These are phyloP conservation scores for Zootermopsis nevadensis DNA, from an alignment of 2,888 invertebrate species.

Conservation along the genomic window DNA sequence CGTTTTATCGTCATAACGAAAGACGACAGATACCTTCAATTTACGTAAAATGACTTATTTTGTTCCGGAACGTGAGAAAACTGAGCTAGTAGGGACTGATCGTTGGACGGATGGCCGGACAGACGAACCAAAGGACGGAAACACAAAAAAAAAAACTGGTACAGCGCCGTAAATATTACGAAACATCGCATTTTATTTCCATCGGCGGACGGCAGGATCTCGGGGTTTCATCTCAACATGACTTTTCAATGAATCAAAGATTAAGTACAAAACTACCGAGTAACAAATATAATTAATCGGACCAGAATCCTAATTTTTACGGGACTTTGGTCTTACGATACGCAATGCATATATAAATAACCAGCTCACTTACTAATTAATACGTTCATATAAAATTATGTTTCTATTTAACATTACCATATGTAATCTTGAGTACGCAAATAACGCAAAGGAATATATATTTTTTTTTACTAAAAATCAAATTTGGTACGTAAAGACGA, in stretches of 20 bases:
- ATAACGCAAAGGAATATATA: no score
- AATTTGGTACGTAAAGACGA: no score
- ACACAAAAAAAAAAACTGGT: background rate
- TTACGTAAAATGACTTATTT: background rate
- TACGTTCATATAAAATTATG: background rate
- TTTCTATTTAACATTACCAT: background rate
- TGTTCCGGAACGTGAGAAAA: background rate
- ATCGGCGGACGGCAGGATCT: conserved; percentile 20
- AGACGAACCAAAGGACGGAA: conserved; percentile 32
- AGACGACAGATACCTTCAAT: background rate
- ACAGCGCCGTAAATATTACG: conserved; percentile 10
- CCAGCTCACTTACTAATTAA: background rate
- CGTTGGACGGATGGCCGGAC: conserved; percentile 24
- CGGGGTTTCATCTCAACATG: background rate
- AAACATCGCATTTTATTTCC: background rate
- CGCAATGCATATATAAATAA: background rate
- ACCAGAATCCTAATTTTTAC: background rate
- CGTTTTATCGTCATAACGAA: background rate
- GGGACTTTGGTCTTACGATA: background rate
- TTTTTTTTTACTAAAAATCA: no score
- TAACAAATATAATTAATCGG: background rate
- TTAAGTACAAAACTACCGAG: background rate
- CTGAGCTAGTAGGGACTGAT: background rate
- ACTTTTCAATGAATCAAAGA: background rate
- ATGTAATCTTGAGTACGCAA: no score